Evolutionary conservation across 2,797 vertebrate species (phyloP).

Genomic region (Pipistrellus pygmaeus): DNA sequence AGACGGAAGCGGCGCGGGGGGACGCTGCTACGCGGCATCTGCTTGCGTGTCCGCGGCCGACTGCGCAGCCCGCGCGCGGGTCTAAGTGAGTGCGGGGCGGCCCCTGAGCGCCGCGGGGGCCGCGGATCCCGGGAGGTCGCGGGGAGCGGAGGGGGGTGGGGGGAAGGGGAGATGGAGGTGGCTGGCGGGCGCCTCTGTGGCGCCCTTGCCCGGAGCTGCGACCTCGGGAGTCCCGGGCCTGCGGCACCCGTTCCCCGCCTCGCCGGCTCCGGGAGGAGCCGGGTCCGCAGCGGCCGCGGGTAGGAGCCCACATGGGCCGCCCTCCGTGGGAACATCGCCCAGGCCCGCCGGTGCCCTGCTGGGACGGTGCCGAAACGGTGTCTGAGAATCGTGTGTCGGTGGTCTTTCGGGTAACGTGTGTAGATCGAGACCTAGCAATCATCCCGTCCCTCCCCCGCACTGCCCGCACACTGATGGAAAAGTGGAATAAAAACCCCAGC

Average conservation of each 20-base stretch:
- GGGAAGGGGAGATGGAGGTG: too few relatives aligned
- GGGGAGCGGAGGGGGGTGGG: not conserved
- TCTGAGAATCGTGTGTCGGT: too few relatives aligned
- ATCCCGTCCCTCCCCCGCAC: not conserved
- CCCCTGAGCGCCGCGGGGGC: not conserved
- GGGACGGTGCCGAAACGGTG: not conserved
- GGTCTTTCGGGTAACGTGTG: not conserved
- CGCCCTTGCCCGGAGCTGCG: not conserved
- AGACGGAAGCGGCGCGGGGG: slow-evolving; percentile 64
- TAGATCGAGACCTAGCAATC: not conserved
- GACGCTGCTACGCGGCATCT: slow-evolving; percentile 72
- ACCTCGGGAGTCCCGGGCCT: not conserved
- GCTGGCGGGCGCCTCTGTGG: not conserved
- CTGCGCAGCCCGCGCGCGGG: slow-evolving; percentile 66
- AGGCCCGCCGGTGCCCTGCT: not conserved
- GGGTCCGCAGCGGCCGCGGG: not conserved
- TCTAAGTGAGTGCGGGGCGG: slow-evolving; percentile 74
- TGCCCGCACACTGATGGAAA: not conserved
- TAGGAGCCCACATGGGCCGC: not conserved
- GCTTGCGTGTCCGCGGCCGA: slow-evolving; percentile 55
- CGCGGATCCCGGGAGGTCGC: not conserved
- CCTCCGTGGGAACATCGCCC: not conserved
- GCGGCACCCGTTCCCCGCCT: not conserved
- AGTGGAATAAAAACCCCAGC: not conserved
- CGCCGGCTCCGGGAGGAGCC: not conserved